Evolutionary conservation across 2,113 vertebrate species (phyloP).

Genomic region (Ramphastos sulfuratus): DNA sequence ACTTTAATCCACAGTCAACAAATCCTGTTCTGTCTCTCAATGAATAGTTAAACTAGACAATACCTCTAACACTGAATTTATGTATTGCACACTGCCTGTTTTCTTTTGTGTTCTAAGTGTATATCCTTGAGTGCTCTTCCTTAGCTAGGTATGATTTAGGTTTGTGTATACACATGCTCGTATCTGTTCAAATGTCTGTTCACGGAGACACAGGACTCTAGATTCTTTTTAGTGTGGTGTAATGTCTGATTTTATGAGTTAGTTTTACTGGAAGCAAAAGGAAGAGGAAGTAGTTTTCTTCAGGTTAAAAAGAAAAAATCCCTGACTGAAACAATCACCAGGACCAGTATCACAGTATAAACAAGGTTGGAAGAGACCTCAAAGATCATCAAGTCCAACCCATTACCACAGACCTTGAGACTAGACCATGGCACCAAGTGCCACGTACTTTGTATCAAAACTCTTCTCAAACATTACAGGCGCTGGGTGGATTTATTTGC

Average conservation of each 20-base stretch:
- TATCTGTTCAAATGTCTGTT: background rate
- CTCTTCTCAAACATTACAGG: background rate
- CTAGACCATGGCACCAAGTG: too few relatives aligned
- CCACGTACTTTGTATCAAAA: background rate
- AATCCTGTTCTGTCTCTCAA: background rate
- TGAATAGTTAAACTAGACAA: background rate
- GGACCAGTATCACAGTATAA: too few relatives aligned
- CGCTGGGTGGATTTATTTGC: background rate
- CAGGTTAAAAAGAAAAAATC: background rate
- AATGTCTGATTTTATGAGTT: background rate
- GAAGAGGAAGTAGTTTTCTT: background rate
- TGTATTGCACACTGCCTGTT: background rate
- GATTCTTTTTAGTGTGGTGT: background rate
- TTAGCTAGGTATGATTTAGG: slow-evolving; percentile 66
- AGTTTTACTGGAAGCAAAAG: background rate
- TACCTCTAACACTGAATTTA: background rate
- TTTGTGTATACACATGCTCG: slow-evolving; percentile 32
- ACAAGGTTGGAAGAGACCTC: too few relatives aligned
- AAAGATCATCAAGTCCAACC: too few relatives aligned
- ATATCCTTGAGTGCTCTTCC: slow-evolving; percentile 50
- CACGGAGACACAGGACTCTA: background rate
- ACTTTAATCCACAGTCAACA: background rate
- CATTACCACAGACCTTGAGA: too few relatives aligned
- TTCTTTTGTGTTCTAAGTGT: background rate
- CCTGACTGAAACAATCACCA: background rate